Percentiles rank a stretch among this genome's conserved stretches.
Evolutionary conservation across 2,797 vertebrate species (phyloP).

Genomic region (Gallinago stenura): DNA sequence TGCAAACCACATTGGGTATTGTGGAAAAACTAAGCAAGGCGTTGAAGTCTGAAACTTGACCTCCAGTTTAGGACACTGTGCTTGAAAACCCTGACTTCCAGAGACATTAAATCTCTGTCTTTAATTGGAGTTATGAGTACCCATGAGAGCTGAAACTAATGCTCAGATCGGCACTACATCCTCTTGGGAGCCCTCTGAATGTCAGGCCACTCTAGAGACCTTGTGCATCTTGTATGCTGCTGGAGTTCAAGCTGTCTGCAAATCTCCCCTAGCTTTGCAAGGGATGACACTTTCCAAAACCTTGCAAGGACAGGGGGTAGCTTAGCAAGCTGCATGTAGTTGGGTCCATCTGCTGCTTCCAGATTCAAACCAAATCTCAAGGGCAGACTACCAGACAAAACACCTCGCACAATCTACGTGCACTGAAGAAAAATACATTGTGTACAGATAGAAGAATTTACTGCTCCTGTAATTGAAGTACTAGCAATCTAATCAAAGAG

Average conservation of each 20-base stretch:
- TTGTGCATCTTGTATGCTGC: background rate
- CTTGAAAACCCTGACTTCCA: background rate
- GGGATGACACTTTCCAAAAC: slow-evolving; percentile 12
- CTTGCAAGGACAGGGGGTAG: background rate
- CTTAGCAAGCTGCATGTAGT: background rate
- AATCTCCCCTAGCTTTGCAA: background rate
- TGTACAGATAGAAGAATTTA: background rate
- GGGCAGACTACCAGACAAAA: slow-evolving; percentile 11
- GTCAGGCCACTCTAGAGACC: background rate
- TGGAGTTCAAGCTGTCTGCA: slow-evolving; percentile 10
- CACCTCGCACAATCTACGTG: background rate
- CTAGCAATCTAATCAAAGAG: background rate
- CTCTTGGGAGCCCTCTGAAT: background rate
- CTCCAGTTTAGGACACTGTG: slow-evolving; percentile 14
- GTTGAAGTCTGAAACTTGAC: slow-evolving; percentile 28
- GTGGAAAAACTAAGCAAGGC: background rate
- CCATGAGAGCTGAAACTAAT: background rate
- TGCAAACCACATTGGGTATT: background rate
- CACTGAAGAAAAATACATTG: background rate
- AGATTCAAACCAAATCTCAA: slow-evolving; percentile 21
- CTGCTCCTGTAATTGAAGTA: background rate
- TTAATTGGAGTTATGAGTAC: background rate
- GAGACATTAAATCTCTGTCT: background rate
- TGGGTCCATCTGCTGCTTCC: slow-evolving; percentile 3
- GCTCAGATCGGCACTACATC: background rate